Conservation (phyloP, 1,140 invertebrate species). For the Phenacoccus solenopsis region DNA sequence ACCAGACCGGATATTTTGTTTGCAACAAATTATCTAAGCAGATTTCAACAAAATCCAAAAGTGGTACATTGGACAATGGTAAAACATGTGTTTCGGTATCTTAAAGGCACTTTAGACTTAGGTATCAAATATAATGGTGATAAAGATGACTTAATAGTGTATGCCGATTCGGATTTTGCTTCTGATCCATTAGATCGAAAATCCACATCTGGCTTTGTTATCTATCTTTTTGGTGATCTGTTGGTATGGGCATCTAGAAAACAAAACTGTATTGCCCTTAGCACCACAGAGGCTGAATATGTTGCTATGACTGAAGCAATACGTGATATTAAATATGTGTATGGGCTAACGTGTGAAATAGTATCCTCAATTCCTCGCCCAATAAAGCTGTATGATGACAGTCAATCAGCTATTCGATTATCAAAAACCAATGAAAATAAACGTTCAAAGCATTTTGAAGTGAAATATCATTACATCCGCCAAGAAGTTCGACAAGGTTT, state of each 20-base stretch:
- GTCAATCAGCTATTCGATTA: constrained; percentile 26
- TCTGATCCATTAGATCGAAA: constrained; percentile 26
- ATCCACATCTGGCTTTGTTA: constrained; percentile 27
- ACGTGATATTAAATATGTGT: constrained; percentile 24
- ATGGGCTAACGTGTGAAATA: constrained; percentile 19
- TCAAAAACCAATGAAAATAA: too few species aligned
- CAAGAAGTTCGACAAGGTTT: too few species aligned
- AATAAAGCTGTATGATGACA: constrained; percentile 26
- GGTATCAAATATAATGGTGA: constrained; percentile 14
- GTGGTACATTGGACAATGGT: constrained; percentile 26
- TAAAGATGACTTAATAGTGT: constrained; percentile 15
- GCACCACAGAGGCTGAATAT: constrained; percentile 29
- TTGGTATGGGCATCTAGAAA: constrained; percentile 26
- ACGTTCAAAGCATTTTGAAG: too few species aligned
- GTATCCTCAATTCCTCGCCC: background rate
- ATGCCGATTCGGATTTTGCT: constrained; percentile 23
- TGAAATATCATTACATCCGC: too few species aligned
- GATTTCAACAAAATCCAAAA: constrained; percentile 25
- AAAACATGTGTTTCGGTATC: constrained; percentile 29
- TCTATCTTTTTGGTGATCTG: constrained; percentile 22
- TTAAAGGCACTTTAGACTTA: constrained; percentile 25
- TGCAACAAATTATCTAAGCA: constrained; percentile 28
- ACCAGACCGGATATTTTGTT: constrained; percentile 34
- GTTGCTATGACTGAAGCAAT: constrained; percentile 26
- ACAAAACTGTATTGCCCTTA: constrained; percentile 26